These are phyloP conservation scores for Xenotilapia longispinis DNA, from an alignment of 2,113 vertebrate species.

Conservation along the genomic window DNA sequence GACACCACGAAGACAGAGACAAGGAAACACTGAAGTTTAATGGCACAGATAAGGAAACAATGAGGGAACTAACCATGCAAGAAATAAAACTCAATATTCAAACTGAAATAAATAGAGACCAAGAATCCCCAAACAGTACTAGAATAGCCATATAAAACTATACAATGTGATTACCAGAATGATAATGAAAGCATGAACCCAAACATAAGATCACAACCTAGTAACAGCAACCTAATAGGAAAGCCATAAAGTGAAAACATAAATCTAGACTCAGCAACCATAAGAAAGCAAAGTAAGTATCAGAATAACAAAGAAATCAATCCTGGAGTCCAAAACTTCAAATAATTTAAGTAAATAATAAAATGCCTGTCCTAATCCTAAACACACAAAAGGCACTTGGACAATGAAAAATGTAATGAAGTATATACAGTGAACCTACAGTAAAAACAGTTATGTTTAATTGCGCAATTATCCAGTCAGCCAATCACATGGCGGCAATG, in stretches of 20 bases:
- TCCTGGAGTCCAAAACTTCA: background rate
- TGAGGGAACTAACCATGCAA: background rate
- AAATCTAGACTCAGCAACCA: background rate
- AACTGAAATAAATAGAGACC: background rate
- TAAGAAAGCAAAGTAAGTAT: background rate
- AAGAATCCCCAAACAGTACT: background rate
- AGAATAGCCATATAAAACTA: background rate
- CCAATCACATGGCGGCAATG: background rate
- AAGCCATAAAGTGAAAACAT: background rate
- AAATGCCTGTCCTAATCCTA: background rate
- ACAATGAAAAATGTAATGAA: background rate
- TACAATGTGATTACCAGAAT: background rate
- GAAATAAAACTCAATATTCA: background rate
- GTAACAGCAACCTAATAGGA: background rate
- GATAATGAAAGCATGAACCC: background rate
- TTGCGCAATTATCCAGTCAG: background rate
- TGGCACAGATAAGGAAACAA: background rate
- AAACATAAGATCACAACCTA: background rate
- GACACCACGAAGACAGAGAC: background rate
- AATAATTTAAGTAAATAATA: background rate
- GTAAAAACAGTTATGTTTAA: background rate
- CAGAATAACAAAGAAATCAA: background rate
- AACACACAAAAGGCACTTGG: background rate
- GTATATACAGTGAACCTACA: background rate
- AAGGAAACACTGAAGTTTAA: background rate